Evolutionary conservation across 2,113 vertebrate genomes (phyloP), one percentile per base, ranked within the genome.

Genomic region (Turnix velox): DNA sequence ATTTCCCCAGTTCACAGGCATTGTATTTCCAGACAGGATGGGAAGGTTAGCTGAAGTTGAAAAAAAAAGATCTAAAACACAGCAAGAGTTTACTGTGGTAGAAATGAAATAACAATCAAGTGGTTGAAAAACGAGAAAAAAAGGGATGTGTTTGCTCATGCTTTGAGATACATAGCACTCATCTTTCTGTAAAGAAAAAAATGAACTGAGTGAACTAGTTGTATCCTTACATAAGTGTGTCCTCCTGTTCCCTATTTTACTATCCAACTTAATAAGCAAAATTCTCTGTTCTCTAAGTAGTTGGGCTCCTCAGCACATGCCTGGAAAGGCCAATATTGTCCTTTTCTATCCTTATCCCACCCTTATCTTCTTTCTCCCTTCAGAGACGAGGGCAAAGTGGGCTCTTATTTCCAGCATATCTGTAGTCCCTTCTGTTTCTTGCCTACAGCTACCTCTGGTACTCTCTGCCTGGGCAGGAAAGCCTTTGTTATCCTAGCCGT

Each of bases 11-110:
- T 91, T 95, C 81, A 42, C 52, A 85, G 67, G 62, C 74, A 87
- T 54, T 91, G 48, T 79, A n/a, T 94, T 95, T 91, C 62, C 82
- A 90, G 94, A 89, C 62, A 82, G 71, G 87, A 94, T 84, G 86
- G 88, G 62, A 89, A 92, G 74, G 91, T 91, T 96, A 92, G 89
- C 73, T 88, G 13, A 82, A 93, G 57, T 25, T 94, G 88, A 93
- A 84, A 93, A 93, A 84, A 93, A 92, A 73, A 42, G 45, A 84
- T 93, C 63, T 91, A 79, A 92, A 94, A 65, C 51, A 62, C 66
- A 84, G 37, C 54, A 46, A 88, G 83, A 88, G 49, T 92, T 88
- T 95, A 42, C 74, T 87, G 52, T 92, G 62, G n/a, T 69, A 84
- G 74, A 78, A 87, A 89, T 69, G 39, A 94, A 94, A 83, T 61